These are phyloP conservation scores for Zeugodacus cucurbitae DNA, from an alignment of 1,140 invertebrate genomes.

Conservation along the genomic window DNA sequence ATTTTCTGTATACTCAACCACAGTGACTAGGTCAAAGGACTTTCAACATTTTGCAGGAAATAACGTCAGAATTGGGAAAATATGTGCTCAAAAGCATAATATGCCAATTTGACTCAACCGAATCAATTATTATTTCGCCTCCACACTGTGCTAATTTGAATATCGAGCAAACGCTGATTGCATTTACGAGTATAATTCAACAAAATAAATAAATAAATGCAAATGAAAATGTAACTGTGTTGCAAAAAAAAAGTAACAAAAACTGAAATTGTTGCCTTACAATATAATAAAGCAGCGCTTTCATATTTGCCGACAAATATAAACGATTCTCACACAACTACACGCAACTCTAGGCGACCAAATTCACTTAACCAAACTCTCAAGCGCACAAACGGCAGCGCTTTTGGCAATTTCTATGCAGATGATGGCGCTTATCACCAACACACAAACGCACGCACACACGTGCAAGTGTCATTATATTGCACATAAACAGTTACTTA, in stretches of 20 bases:
- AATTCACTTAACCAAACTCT: background rate
- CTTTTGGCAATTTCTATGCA: background rate
- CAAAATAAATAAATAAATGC: background rate
- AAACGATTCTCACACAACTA: background rate
- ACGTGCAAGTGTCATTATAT: background rate
- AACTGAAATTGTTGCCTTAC: background rate
- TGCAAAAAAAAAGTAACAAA: background rate
- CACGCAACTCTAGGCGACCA: background rate
- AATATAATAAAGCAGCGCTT: background rate
- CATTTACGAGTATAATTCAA: background rate
- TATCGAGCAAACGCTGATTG: background rate
- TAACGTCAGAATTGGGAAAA: too few species aligned
- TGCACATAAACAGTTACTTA: background rate
- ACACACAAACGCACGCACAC: background rate
- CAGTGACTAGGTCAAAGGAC: too few species aligned
- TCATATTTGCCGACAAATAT: background rate
- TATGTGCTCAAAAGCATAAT: too few species aligned
- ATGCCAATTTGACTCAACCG: too few species aligned
- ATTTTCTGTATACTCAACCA: too few species aligned
- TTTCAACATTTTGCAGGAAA: too few species aligned
- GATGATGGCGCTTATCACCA: background rate
- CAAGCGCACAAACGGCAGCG: background rate
- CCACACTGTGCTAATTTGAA: background rate
- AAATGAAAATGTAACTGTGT: background rate
- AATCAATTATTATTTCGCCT: background rate